Base-by-base conservation (phyloP, 1,140 invertebrate species). In the Trissolcus basalis region DNA sequence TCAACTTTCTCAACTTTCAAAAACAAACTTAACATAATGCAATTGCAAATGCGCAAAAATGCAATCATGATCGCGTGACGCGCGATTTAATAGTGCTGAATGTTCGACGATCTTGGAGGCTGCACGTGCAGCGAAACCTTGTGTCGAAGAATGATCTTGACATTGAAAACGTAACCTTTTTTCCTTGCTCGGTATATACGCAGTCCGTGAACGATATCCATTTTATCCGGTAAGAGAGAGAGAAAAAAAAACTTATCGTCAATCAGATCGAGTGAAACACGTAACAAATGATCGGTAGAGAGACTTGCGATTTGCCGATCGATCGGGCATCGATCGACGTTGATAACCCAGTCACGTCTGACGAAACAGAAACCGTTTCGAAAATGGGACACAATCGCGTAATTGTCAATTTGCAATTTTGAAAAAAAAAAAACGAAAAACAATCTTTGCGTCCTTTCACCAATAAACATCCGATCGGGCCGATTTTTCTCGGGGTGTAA, bases 1-100 rank as follows among this genome's bases (percentile, higher is more conserved):
- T 50, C 63, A 11, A 73, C 70, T 73, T 67, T 73, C 70, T 67
- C 56, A 19, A 67, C 70, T 73, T 73, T 67, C 70, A 73, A 67
- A 67, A 73, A 61, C 44, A 36, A 49, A 67, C 41, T 74, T 67
- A 74, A 67, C 70, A 74, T 61, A 67, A 61, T 67, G 63, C 13
- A 56, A 44, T 67, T 74, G 50, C 49, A 44, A 47, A 73, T 55
- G 55, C 60, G 39, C 33, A 73, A 65, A 65, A 65, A 56, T 67
- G 51, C 56, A 61, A 39, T 12, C 63, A 63, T 74, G 63, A 63
- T 68, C 63, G 63, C 71, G 71, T 74, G 70, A 74, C 70, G 55
- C 13, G 60, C 55, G 55, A 74, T 58, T 54, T 61, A 74, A 74
- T 74, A 49, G 56, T 56, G 55, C 67, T 44, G 49, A 41, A 67